Percentiles rank a stretch among this genome's conserved stretches.
phyloP scores from a whole-genome alignment of 2,797 vertebrate genomes.

The Gymnodraco acuticeps region DNA sequence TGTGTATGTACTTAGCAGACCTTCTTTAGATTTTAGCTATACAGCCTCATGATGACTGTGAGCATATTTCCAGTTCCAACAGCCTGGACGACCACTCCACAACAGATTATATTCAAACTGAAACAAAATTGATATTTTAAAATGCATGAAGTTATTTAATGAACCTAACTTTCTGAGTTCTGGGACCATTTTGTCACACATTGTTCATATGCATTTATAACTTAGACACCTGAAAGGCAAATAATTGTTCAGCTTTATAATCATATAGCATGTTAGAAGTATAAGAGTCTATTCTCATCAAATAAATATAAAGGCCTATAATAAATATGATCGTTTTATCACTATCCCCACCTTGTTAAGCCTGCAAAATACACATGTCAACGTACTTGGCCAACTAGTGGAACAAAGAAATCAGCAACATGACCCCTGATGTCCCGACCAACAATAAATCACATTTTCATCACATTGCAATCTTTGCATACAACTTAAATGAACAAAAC shows the following conservation, averaged over 20 bases:
- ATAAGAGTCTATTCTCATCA: neutral
- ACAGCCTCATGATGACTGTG: neutral
- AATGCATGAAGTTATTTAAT: neutral
- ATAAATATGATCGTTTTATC: too few species aligned
- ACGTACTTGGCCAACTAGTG: neutral
- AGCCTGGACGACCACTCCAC: neutral
- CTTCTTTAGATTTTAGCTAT: conserved; percentile 12
- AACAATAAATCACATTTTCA: neutral
- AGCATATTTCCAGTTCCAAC: conserved; percentile 11
- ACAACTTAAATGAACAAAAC: neutral
- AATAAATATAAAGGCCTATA: too few species aligned
- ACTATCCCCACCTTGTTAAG: neutral
- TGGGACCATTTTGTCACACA: neutral
- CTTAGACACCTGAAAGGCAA: neutral
- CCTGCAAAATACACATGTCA: neutral
- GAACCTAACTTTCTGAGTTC: too few species aligned
- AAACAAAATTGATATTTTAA: conserved; percentile 4
- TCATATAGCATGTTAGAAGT: neutral
- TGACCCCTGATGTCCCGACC: neutral
- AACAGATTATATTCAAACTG: neutral
- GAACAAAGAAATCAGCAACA: neutral
- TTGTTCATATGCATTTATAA: neutral
- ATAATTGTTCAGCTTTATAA: neutral
- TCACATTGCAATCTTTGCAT: too few species aligned
- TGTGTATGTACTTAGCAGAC: conserved; percentile 22